Evolutionary conservation across 2,888 invertebrate species (phyloP).

Genomic region (Parasteatoda lunata): DNA sequence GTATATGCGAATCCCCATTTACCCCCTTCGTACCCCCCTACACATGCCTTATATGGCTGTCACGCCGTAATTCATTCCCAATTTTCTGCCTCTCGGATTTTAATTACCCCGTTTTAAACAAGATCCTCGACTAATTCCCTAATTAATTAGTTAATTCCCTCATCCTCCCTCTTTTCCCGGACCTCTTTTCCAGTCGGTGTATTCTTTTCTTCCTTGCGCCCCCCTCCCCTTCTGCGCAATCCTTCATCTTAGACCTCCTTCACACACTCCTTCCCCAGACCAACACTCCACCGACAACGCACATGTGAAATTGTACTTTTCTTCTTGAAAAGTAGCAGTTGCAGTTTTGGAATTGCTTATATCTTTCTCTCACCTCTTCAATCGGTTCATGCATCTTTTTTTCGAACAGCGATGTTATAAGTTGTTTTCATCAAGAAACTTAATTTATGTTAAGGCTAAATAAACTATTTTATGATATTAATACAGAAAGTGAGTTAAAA

Average conservation of each 20-base stretch:
- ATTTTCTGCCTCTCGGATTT: conserved; percentile 67
- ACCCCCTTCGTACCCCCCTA: conserved; percentile 22
- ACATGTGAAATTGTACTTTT: not conserved
- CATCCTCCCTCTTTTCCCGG: not conserved
- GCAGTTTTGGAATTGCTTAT: not conserved
- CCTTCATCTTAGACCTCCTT: too few species aligned
- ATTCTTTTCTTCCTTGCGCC: conserved; percentile 3
- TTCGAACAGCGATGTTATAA: not conserved
- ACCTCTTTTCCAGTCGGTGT: not conserved
- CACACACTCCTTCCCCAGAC: too few species aligned
- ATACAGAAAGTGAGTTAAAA: too few species aligned
- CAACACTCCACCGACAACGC: not conserved
- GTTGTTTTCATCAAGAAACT: too few species aligned
- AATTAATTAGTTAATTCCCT: conserved; percentile 68
- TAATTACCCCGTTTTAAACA: conserved; percentile 67
- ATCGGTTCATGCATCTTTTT: not conserved
- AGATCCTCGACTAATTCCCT: conserved; percentile 67
- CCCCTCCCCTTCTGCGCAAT: not conserved
- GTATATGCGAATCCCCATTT: not conserved
- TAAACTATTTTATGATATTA: too few species aligned
- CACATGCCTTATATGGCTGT: conserved; percentile 28
- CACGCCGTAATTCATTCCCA: conserved; percentile 64
- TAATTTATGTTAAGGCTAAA: too few species aligned
- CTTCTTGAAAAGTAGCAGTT: not conserved
- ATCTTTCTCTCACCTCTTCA: not conserved